Percentiles rank a stretch among this genome's conserved stretches.
Conservation (phyloP, 2,888 invertebrate species). For the Eurytoma adleriae region DNA sequence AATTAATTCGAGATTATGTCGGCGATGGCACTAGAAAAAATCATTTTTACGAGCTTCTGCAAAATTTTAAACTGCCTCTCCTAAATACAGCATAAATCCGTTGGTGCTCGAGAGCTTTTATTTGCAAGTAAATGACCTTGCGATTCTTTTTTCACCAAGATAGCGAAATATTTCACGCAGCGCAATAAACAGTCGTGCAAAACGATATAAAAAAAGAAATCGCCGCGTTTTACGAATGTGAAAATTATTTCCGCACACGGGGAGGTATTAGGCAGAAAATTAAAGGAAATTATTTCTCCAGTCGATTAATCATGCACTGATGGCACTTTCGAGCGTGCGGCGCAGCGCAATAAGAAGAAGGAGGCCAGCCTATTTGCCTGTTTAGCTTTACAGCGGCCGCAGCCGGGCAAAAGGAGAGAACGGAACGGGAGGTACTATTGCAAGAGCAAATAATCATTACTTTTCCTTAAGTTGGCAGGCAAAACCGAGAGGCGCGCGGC, state of each 20-base stretch:
- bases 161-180: no score
- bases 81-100: neutral
- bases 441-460: constrained; percentile 27
- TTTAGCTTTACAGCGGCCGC: neutral
- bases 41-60: neutral
- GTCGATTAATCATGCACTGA: neutral
- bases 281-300: neutral
- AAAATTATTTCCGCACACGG: no score
- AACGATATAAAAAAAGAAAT: no score
- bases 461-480: neutral
- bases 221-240: no score
- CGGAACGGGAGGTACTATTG: neutral
- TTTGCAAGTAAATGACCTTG: no score
- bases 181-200: no score
- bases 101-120: no score
- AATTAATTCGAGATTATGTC: neutral
- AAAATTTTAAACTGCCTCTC: neutral
- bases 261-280: neutral
- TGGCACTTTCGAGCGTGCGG: no score
- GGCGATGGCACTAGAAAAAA: neutral
- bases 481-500: constrained; percentile 3
- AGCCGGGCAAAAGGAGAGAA: neutral
- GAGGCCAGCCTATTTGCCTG: neutral
- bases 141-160: no score
- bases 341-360: neutral